phyloP scores from a whole-genome alignment of 2,888 invertebrate species.

The Pseudococcus viburni region DNA sequence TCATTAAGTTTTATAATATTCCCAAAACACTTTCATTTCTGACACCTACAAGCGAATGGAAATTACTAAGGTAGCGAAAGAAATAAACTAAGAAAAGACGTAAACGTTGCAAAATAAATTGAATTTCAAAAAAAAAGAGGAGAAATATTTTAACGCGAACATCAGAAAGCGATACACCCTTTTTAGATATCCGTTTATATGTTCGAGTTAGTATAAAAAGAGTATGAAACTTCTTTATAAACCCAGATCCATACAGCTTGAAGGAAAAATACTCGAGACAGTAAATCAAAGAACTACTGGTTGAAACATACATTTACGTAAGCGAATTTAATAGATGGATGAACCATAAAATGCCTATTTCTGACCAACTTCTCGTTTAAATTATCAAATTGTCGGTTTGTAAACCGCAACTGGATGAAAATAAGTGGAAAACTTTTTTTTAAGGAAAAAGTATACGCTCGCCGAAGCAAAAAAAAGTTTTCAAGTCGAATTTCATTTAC shows the following conservation, averaged over 20 bases:
- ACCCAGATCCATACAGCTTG: neutral
- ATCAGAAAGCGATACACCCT: neutral
- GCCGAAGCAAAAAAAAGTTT: neutral
- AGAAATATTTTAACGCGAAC: neutral
- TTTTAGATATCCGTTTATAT: neutral
- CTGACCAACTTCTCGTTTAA: conserved; percentile 2
- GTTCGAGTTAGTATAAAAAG: neutral
- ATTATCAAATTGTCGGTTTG: conserved; percentile 7
- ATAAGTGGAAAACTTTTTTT: conserved; percentile 7
- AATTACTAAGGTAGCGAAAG: neutral
- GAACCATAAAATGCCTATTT: neutral
- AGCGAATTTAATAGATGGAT: neutral
- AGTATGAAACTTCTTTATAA: neutral
- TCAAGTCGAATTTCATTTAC: neutral
- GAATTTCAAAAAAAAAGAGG: neutral
- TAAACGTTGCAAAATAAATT: neutral
- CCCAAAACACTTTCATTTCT: conserved; percentile 12
- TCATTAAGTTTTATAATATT: neutral
- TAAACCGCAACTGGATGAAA: neutral
- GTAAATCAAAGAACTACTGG: neutral
- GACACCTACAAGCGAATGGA: neutral
- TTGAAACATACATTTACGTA: neutral
- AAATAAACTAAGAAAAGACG: neutral
- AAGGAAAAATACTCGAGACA: neutral
- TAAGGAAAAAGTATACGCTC: neutral